phyloP scores from a whole-genome alignment of 2,888 invertebrate genomes.

The Tetranychus truncatus region DNA sequence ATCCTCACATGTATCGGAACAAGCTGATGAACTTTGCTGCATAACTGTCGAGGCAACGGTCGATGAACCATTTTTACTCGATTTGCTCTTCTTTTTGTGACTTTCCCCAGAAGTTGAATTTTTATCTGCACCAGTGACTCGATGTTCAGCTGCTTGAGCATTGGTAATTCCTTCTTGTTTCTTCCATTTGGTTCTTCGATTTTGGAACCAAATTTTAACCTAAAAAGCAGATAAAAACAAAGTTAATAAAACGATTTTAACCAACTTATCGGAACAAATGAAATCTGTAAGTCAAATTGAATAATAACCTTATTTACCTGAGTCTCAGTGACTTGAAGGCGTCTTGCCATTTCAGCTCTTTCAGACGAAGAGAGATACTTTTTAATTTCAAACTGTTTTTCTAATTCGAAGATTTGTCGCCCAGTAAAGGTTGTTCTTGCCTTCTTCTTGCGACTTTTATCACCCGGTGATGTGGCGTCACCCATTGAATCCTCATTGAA shows the following conservation, averaged over 20 bases:
- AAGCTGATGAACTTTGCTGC: not conserved
- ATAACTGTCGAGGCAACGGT: not conserved
- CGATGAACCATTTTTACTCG: not conserved
- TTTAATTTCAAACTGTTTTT: constrained; percentile 84
- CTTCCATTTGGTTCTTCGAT: constrained; percentile 64
- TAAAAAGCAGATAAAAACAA: constrained; percentile 35
- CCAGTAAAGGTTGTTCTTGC: constrained; percentile 88
- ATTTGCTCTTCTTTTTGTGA: not conserved
- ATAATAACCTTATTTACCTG: constrained; percentile 47
- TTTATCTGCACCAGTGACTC: constrained; percentile 30
- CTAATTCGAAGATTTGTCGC: constrained; percentile 83
- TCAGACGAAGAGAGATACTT: constrained; percentile 88
- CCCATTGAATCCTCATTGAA: constrained; percentile 3
- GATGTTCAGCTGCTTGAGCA: constrained; percentile 67
- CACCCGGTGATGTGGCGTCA: constrained; percentile 1
- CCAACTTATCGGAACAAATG: not conserved
- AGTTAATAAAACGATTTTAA: not conserved
- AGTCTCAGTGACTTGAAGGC: constrained; percentile 83
- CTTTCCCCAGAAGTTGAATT: constrained; percentile 15
- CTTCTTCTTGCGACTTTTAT: constrained; percentile 40
- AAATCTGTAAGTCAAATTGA: not conserved
- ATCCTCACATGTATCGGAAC: not conserved
- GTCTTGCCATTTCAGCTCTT: constrained; percentile 77
- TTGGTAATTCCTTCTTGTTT: constrained; percentile 80
- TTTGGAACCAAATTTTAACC: constrained; percentile 83